A percentile compares a stretch with the other conserved stretches of the same genome.
phyloP scores from a whole-genome alignment of 2,797 vertebrate species.

The Syndactyla subalaris region DNA sequence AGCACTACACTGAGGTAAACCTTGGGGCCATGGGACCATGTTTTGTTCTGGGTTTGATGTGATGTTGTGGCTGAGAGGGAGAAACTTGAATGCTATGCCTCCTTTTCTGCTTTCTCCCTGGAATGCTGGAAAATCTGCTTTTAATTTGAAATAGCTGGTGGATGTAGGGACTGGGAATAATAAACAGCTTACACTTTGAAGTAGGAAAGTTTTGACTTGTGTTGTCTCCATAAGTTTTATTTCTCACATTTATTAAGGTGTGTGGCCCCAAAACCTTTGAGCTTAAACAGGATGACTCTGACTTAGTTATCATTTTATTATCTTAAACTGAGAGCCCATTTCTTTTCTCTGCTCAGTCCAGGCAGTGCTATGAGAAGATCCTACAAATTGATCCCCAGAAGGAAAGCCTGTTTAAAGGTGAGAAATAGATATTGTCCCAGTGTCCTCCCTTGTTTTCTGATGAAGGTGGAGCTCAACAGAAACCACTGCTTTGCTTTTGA shows the following conservation, averaged over 20 bases:
- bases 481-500: neutral
- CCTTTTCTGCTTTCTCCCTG: neutral
- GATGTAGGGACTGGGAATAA: neutral
- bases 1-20: slow-evolving; percentile 80
- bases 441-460: rapidly evolving
- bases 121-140: neutral
- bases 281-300: neutral
- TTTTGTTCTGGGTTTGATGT: neutral
- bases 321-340: neutral
- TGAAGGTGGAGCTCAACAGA: rapidly evolving
- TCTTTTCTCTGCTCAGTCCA: slow-evolving; percentile 76
- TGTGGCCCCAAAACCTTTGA: neutral
- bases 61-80: neutral
- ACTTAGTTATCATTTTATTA: rapidly evolving
- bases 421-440: rapidly evolving
- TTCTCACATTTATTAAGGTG: neutral
- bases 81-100: neutral
- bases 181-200: neutral
- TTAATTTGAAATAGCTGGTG: neutral
- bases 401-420: slow-evolving; percentile 84
- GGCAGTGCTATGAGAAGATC: slow-evolving; percentile 85
- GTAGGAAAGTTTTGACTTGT: neutral
- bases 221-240: neutral
- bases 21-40: rapidly evolving
- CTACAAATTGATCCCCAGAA: slow-evolving; percentile 80